Evolutionary conservation across 2,888 invertebrate species (phyloP).

Genomic region (Mermis nigrescens): DNA sequence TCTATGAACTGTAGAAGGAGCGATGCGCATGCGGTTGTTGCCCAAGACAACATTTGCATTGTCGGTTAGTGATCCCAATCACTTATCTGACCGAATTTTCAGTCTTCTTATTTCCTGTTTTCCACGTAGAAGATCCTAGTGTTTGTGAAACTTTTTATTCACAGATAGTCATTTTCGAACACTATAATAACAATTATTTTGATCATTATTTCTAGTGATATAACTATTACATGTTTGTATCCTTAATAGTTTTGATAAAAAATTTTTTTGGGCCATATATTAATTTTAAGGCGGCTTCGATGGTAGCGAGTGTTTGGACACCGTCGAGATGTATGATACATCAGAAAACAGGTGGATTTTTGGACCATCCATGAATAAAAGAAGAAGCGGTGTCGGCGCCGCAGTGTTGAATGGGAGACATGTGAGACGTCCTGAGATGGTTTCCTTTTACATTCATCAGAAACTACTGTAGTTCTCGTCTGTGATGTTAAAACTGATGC

Average conservation of each 20-base stretch:
- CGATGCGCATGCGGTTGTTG: constrained; percentile 33
- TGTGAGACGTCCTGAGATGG: no score
- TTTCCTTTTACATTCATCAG: no score
- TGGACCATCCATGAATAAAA: constrained; percentile 59
- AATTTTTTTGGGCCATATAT: not conserved
- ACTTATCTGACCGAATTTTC: not conserved
- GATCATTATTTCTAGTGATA: no score
- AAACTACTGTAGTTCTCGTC: no score
- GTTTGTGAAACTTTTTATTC: no score
- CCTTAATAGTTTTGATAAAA: no score
- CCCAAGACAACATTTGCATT: constrained; percentile 33
- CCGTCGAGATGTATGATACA: constrained; percentile 60
- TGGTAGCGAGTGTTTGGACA: constrained; percentile 39
- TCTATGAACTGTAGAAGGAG: constrained; percentile 32
- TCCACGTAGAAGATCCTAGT: no score
- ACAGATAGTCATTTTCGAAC: not conserved
- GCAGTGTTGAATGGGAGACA: no score
- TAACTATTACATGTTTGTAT: no score
- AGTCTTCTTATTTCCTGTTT: not conserved
- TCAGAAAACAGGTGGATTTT: constrained; percentile 59
- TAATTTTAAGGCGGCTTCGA: constrained; percentile 33
- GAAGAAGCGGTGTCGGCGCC: constrained; percentile 74
- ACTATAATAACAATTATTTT: no score
- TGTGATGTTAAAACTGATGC: no score
- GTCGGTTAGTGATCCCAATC: constrained; percentile 14